Percentiles rank a stretch among this genome's conserved stretches.
phyloP scores from a whole-genome alignment of 2,113 vertebrate genomes.

The Oncorhynchus kisutch region DNA sequence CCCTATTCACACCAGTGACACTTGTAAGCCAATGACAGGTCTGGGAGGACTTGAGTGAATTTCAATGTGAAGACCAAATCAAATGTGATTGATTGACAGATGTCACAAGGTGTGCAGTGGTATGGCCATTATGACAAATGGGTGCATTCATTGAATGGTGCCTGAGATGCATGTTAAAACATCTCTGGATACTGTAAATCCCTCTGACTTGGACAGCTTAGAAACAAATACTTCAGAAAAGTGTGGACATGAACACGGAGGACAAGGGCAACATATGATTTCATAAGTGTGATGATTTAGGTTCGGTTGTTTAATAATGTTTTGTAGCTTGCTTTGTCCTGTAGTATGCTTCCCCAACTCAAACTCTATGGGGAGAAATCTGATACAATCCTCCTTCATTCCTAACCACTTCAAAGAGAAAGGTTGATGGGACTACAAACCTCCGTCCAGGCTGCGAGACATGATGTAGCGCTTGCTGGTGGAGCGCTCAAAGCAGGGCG shows the following conservation, averaged over 20 bases:
- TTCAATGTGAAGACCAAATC: background rate
- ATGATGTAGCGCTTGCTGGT: constrained; percentile 93
- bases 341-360: background rate
- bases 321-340: background rate
- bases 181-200: background rate
- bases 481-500: constrained; percentile 90
- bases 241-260: background rate
- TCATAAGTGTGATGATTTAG: background rate
- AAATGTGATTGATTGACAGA: background rate
- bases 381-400: background rate
- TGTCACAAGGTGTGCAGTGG: background rate
- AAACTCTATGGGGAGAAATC: background rate
- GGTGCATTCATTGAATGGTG: background rate
- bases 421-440: background rate
- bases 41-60: background rate
- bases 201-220: background rate
- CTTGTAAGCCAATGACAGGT: background rate
- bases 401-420: background rate
- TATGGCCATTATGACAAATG: background rate
- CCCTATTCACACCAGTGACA: background rate
- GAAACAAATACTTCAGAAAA: background rate
- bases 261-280: background rate
- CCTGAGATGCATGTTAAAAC: background rate
- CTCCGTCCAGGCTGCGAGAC: constrained; percentile 97
- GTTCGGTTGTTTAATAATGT: background rate